phyloP scores from a whole-genome alignment of 2,888 invertebrate genomes.

The Laothoe populi region DNA sequence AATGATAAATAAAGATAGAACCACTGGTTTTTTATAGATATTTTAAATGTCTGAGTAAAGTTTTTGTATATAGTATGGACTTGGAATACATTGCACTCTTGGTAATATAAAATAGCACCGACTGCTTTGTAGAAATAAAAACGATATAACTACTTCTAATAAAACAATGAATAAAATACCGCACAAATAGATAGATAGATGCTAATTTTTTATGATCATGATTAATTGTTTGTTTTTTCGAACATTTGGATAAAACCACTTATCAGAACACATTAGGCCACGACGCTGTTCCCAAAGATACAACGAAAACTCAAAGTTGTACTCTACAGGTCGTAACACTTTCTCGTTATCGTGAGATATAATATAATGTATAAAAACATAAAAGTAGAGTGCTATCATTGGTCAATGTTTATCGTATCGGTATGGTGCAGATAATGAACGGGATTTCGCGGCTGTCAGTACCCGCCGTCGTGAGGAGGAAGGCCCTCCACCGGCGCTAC shows the following conservation, averaged over 20 bases:
- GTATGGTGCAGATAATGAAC: constrained; percentile 64
- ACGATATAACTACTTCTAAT: neutral
- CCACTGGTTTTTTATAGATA: neutral
- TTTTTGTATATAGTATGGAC: neutral
- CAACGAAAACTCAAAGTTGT: neutral
- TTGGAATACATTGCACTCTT: no score
- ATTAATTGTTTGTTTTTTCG: no score
- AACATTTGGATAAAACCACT: no score
- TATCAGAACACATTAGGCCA: no score
- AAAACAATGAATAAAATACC: neutral
- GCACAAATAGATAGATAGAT: neutral
- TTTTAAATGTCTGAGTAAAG: neutral
- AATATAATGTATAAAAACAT: constrained; percentile 27
- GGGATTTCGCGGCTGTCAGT: constrained; percentile 62
- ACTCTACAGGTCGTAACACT: constrained; percentile 1
- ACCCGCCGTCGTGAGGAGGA: constrained; percentile 70
- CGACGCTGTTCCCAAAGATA: no score
- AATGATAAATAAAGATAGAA: neutral
- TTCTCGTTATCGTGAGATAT: constrained; percentile 22
- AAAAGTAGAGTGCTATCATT: constrained; percentile 32
- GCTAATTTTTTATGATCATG: no score
- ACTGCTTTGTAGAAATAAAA: no score
- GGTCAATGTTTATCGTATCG: constrained; percentile 35
- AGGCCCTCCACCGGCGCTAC: constrained; percentile 73
- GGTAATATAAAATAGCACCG: no score